phyloP scores from a whole-genome alignment of 2,113 vertebrate species.

The Theristicus caerulescens region DNA sequence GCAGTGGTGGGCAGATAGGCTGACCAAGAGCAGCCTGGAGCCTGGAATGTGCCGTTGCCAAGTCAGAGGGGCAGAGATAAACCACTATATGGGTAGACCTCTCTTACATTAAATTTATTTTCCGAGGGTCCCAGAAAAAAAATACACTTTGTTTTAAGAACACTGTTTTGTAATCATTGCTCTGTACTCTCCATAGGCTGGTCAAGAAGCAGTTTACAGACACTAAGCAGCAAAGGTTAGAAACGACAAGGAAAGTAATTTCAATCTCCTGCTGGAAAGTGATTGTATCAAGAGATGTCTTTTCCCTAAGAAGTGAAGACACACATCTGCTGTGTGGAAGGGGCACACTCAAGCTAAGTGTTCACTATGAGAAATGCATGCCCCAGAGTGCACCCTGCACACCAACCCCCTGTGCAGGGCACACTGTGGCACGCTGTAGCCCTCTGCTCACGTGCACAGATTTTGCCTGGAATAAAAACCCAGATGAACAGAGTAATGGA shows the following conservation, averaged over 20 bases:
- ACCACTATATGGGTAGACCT: background rate
- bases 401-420: rapidly evolving
- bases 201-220: background rate
- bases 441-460: background rate
- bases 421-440: background rate
- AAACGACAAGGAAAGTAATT: background rate
- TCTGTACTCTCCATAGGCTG: background rate
- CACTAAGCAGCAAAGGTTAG: background rate
- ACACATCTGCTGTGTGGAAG: background rate
- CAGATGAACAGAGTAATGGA: background rate
- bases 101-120: background rate
- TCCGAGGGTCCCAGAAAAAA: background rate
- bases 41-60: background rate
- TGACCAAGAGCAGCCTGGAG: background rate
- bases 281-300: background rate
- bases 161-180: background rate
- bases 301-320: background rate
- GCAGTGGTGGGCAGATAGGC: background rate
- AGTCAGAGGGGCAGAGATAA: background rate
- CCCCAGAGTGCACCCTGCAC: background rate
- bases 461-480: background rate
- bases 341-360: background rate
- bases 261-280: background rate
- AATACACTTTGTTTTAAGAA: background rate
- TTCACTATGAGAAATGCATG: background rate